Evolutionary conservation across 2,888 invertebrate species (phyloP).

Genomic region (Eucera pruinosa): DNA sequence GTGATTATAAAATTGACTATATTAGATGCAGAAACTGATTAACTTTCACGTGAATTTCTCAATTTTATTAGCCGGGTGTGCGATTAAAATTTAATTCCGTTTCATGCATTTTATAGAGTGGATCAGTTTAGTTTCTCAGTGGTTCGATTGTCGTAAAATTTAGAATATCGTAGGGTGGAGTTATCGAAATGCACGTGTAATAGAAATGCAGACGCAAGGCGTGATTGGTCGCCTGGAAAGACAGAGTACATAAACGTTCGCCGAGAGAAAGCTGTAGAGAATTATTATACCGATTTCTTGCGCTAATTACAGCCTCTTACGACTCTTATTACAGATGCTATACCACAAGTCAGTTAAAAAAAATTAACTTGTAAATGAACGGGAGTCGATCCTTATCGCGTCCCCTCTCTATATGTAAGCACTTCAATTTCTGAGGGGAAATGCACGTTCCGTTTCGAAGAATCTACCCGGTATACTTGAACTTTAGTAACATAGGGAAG

Average conservation of each 20-base stretch:
- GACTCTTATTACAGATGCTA: not conserved
- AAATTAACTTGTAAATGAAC: not conserved
- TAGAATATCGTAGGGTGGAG: not conserved
- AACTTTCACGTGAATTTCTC: too few relatives aligned
- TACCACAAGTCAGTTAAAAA: not conserved
- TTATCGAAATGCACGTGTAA: not conserved
- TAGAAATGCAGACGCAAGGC: not conserved
- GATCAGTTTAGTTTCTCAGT: too few relatives aligned
- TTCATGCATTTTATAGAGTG: too few relatives aligned
- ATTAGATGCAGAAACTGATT: too few relatives aligned
- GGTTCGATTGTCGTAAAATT: not conserved
- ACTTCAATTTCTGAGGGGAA: not conserved
- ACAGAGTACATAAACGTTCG: too few relatives aligned
- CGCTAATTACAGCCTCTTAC: slow-evolving; percentile 3
- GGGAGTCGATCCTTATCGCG: not conserved
- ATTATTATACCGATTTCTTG: slow-evolving; percentile 7
- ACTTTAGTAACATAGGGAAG: not conserved
- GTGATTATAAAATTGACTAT: too few relatives aligned
- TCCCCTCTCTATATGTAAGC: too few relatives aligned
- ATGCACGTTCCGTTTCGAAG: not conserved
- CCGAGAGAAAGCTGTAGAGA: slow-evolving; percentile 14
- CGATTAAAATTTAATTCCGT: too few relatives aligned
- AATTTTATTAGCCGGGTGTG: too few relatives aligned
- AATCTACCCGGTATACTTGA: not conserved
- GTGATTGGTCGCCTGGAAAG: not conserved